Evolutionary conservation across 1,140 invertebrate genomes (phyloP).

Genomic region (Meteorus sp.): DNA sequence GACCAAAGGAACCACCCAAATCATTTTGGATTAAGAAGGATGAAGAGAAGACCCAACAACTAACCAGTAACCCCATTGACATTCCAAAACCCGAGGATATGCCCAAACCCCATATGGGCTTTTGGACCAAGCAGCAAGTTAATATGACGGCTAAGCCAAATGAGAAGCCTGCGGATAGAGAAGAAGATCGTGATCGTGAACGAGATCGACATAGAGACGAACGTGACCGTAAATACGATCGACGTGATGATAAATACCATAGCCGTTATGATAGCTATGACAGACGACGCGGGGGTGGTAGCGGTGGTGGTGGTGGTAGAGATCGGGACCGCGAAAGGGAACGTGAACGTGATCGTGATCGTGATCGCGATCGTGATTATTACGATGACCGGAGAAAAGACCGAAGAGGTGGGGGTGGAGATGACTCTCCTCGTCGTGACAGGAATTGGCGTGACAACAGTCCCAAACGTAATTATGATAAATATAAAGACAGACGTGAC

Average conservation of each 20-base stretch:
- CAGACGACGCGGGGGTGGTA: conserved; percentile 48
- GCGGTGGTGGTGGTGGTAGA: conserved; percentile 38
- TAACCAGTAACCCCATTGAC: conserved; percentile 31
- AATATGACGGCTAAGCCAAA: conserved; percentile 51
- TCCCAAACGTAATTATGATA: conserved; percentile 52
- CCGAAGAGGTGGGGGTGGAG: conserved; percentile 32
- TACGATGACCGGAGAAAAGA: conserved; percentile 52
- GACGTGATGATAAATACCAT: conserved; percentile 54
- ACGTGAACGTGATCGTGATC: conserved; percentile 40
- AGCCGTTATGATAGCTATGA: conserved; percentile 49
- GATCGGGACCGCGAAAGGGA: conserved; percentile 44
- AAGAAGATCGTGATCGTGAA: conserved; percentile 42
- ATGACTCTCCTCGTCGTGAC: conserved; percentile 53
- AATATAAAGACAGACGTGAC: conserved; percentile 46
- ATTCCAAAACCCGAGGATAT: conserved; percentile 54
- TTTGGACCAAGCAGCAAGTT: conserved; percentile 58
- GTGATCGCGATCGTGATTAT: conserved; percentile 46
- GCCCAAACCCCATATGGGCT: conserved; percentile 58
- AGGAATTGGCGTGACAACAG: conserved; percentile 50
- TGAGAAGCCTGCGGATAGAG: conserved; percentile 36
- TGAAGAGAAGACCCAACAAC: conserved; percentile 43
- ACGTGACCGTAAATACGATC: conserved; percentile 45
- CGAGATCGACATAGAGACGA: conserved; percentile 39
- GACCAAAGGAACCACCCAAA: conserved; percentile 55
- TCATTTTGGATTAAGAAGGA: conserved; percentile 57